These are phyloP conservation scores for Marisa cornuarietis DNA, from an alignment of 1,140 invertebrate genomes.

Conservation along the genomic window DNA sequence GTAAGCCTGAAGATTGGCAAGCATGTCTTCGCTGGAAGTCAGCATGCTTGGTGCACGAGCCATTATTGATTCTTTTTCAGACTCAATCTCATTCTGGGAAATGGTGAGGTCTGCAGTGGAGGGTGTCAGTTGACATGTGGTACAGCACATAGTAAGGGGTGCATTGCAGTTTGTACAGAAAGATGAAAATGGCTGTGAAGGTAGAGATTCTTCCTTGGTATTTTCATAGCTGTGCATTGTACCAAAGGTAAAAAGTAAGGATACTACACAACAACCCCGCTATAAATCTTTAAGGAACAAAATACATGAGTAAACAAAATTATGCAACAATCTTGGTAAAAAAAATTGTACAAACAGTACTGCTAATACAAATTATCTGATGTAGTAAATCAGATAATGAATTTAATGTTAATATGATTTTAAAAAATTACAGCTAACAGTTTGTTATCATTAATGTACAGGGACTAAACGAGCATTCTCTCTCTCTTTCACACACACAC, in stretches of 20 bases:
- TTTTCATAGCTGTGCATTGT: constrained; percentile 1
- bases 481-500: background rate
- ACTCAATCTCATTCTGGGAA: background rate
- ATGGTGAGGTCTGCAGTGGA: background rate
- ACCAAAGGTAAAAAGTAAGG: background rate
- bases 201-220: background rate
- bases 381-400: no score
- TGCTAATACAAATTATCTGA: background rate
- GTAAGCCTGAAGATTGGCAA: constrained; percentile 1
- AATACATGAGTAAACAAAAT: background rate
- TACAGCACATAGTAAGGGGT: background rate
- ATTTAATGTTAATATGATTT: no score
- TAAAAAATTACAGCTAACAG: background rate
- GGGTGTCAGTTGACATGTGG: background rate
- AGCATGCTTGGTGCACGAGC: background rate
- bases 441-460: background rate
- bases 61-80: background rate
- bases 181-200: constrained; percentile 2
- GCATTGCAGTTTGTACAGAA: background rate
- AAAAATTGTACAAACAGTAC: background rate
- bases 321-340: background rate
- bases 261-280: background rate
- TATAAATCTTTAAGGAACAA: no score
- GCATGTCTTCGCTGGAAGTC: background rate
- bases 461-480: background rate